Base-by-base conservation (phyloP, 2,888 invertebrate genomes). In the Catonia carolina region DNA sequence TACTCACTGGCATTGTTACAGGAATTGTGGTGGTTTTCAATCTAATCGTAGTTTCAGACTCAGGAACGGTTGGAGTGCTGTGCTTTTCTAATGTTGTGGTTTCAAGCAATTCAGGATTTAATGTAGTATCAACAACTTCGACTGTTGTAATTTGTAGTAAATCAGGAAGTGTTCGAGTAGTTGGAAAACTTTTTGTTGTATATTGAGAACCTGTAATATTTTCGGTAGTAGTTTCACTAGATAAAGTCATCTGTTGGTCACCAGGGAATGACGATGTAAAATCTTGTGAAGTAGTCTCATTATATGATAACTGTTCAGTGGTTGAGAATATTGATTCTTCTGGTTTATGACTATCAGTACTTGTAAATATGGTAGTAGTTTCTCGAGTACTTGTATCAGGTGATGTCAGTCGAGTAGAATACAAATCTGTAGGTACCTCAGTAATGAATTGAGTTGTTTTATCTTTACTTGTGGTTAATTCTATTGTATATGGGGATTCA, bases 381-480 rank as follows among this genome's bases (percentile, higher is more conserved):
- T n/a, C 37, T 5, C 8, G 14, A 37, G 37, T 37, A 14, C 15
- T 37, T 37, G 37, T 37, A 37, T 37, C 37, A n/a, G 4, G 14
- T 37, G 8, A 37, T 37, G 37, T 37, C 8, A 5, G n/a, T 5
- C 14, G 8, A 37, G n/a, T 14, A 14, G 37, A 14, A 15, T n/a
- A 14, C 15, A 20, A 39, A 14, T n/a, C 39, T n/a, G 8, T 6
- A 12, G 17, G 17, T 18, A 7, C 39, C 8, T 39, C 20, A 5
- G 14, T 39, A 4, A 39, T n/a, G 4, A 10, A 18, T 50, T 33
- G 48, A 14, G 58, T 58, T n/a, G 51, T 37, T 27, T 15, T 31
- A 20, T 22, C 47, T 31, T 42, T 42, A 10, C 35, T 14, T 22
- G 50, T 42, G 33, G 10, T n/a, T n/a, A 20, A n/a, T 39, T 39